phyloP scores from a whole-genome alignment of 2,797 vertebrate species.

The Hemitrygon akajei region DNA sequence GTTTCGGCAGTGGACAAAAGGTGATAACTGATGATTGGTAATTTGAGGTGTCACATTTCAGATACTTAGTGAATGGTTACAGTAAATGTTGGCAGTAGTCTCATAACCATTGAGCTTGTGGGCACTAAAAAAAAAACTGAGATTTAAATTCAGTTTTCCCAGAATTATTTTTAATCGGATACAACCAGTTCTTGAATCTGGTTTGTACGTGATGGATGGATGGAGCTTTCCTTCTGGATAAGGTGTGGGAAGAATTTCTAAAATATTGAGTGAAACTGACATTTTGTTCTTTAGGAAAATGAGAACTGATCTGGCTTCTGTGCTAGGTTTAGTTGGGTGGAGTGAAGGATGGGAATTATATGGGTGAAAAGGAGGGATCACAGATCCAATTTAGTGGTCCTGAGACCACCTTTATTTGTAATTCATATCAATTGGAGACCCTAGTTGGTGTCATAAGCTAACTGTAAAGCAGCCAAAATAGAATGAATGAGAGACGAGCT shows the following conservation, averaged over 20 bases:
- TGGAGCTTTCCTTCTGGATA: background rate
- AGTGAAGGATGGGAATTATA: no score
- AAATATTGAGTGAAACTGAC: background rate
- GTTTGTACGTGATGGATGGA: background rate
- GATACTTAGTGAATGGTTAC: background rate
- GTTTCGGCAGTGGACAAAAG: background rate
- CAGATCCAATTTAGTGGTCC: background rate
- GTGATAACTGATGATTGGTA: background rate
- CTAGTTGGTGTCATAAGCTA: background rate
- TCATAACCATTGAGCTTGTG: background rate
- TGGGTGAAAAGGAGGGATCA: background rate
- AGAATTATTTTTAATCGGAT: background rate
- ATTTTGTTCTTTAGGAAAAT: background rate
- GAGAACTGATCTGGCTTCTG: no score
- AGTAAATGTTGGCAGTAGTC: background rate
- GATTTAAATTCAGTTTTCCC: background rate
- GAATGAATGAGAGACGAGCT: no score
- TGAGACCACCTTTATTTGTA: no score
- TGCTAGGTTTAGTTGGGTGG: no score
- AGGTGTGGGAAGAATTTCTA: background rate
- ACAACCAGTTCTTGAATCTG: background rate
- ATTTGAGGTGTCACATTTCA: background rate
- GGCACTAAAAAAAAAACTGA: background rate
- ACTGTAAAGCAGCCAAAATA: background rate
- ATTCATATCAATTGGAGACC: background rate